A percentile compares a stretch with the other conserved stretches of the same genome.
Evolutionary conservation across 2,888 invertebrate genomes (phyloP).

Genomic region (Pachycephus smyrnensis): DNA sequence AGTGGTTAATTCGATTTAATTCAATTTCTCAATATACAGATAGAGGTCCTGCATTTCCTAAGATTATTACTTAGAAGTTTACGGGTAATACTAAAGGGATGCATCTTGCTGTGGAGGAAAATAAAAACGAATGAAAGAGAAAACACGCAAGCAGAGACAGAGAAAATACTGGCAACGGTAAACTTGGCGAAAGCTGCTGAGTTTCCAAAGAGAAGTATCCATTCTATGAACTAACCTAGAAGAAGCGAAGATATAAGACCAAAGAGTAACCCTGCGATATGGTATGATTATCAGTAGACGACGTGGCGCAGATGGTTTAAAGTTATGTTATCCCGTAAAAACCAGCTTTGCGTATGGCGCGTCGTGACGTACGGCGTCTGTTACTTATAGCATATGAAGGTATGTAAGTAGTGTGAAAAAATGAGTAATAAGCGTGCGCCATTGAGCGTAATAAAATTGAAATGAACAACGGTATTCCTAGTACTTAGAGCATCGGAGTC

Average conservation of each 20-base stretch:
- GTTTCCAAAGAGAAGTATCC: background rate
- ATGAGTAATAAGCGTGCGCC: conserved; percentile 15
- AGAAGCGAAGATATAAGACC: background rate
- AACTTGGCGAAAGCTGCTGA: background rate
- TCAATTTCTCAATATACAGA: background rate
- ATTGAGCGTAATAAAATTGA: conserved; percentile 16
- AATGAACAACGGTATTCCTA: conserved; percentile 19
- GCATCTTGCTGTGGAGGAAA: background rate
- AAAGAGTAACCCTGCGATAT: background rate
- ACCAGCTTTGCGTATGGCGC: no score
- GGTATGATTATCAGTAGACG: no score
- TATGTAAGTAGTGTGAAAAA: conserved; percentile 5
- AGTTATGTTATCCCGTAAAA: no score
- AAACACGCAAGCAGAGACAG: background rate
- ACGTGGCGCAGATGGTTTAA: no score
- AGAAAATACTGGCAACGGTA: background rate
- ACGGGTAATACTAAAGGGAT: background rate
- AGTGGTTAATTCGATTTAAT: background rate
- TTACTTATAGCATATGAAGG: background rate
- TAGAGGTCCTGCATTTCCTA: background rate
- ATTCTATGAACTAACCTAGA: background rate
- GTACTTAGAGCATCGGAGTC: conserved; percentile 37
- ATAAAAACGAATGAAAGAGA: background rate
- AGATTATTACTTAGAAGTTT: background rate
- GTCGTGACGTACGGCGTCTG: background rate